Base-by-base conservation (phyloP, 2,888 invertebrate genomes). In the Brachyptera putata region DNA sequence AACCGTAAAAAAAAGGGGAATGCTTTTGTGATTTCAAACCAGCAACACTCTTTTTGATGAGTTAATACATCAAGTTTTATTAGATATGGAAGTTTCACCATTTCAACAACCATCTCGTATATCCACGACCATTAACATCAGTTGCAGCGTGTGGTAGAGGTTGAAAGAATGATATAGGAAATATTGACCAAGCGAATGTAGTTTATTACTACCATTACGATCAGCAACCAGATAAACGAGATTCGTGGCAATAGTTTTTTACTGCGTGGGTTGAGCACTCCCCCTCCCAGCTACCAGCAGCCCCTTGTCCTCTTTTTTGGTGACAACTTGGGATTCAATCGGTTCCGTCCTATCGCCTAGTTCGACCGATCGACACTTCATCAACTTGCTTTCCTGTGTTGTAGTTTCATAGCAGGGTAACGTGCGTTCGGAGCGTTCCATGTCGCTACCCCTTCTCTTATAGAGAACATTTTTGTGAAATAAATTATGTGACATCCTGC, bases 241-340 rank as follows among this genome's bases (percentile, higher is more conserved):
- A 41, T n/a, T n/a, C n/a, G n/a, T n/a, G 21, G 41, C 41, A 9
- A 41, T 41, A 41, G 41, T 16, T 41, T 41, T 41, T 41, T 41
- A 41, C 41, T 41, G 21, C 16, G 41, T 41, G 41, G 41, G 41
- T 21, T 41, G 41, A 16, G n/a, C 41, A 16, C 41, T n/a, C n/a
- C n/a, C n/a, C n/a, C n/a, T n/a, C n/a, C n/a, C n/a, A n/a, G n/a
- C n/a, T n/a, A n/a, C n/a, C n/a, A n/a, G n/a, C n/a, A n/a, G n/a
- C n/a, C n/a, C n/a, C n/a, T n/a, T n/a, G n/a, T n/a, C n/a, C n/a
- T n/a, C 11, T 41, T 41, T 30, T 41, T 41, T 41, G 41, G 41
- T 41, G 41, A 41, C 41, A n/a, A n/a, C n/a, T n/a, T n/a, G n/a
- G 41, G 41, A 41, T 41, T 41, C 41, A 41, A 41, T 41, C 41